A percentile compares a stretch with the other conserved stretches of the same genome.
These are phyloP conservation scores for Sericinus montela DNA, from an alignment of 2,888 invertebrate species.

Conservation along the genomic window DNA sequence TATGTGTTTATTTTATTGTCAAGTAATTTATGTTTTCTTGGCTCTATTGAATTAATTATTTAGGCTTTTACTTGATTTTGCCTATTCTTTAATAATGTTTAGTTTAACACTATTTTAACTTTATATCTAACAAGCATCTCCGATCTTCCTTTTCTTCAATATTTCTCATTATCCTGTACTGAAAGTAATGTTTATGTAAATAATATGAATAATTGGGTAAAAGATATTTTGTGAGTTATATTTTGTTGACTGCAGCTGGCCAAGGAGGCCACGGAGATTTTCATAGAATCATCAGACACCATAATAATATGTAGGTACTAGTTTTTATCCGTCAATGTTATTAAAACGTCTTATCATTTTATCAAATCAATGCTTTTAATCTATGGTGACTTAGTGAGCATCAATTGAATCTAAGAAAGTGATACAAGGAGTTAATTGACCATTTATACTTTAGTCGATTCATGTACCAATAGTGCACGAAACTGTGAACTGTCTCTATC, in stretches of 20 bases:
- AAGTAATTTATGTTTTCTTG: not conserved
- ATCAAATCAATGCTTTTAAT: slow-evolving; percentile 1
- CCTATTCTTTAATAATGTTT: not conserved
- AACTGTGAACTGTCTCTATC: slow-evolving; percentile 7
- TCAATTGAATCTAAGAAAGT: not conserved
- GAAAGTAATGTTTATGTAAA: slow-evolving; percentile 9
- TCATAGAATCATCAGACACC: slow-evolving; percentile 41
- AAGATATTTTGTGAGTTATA: slow-evolving; percentile 38
- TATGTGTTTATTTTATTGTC: not conserved
- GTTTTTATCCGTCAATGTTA: slow-evolving; percentile 38
- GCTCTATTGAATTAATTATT: not conserved
- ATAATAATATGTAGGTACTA: slow-evolving; percentile 46
- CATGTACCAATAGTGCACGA: slow-evolving; percentile 19
- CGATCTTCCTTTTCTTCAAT: not conserved
- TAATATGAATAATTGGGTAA: slow-evolving; percentile 21
- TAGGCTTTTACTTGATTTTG: not conserved
- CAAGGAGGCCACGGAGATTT: slow-evolving; percentile 36
- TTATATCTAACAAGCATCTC: not conserved
- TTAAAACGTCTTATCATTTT: slow-evolving; percentile 12
- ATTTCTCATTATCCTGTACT: not conserved
- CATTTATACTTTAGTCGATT: not conserved
- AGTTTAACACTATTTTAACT: not conserved
- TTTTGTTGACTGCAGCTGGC: slow-evolving; percentile 59
- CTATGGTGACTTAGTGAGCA: slow-evolving; percentile 3
- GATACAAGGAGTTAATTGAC: not conserved